Evolutionary conservation across 64 coral and sea anemone genomes (phyloP), one percentile per base, ranked within the genome.

Genomic region (Stichodactyla helianthus): DNA sequence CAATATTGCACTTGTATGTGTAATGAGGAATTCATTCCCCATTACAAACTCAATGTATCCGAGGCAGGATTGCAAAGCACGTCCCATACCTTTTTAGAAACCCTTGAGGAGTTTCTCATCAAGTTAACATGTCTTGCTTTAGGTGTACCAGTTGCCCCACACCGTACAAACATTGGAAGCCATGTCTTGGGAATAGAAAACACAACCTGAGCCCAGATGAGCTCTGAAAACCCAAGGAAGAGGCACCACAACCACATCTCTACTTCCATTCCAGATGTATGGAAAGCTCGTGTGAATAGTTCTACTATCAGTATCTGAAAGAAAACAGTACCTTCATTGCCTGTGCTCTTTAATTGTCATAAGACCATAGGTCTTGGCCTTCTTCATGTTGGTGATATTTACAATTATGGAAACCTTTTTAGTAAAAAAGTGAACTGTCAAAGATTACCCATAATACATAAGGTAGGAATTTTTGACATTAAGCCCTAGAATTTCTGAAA

Each of bases 211-310:
- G 88, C 94, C 94, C 94, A 97, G 65, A 97, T 82, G 6, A 97
- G 88, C 81, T 97, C 94, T 4, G 94, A 97, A 58, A 97, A 93
- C 12, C 94, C 94, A 50, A 97, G 67, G 54, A 97, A 90, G 6
- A 93, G 52, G 53, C 94, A 93, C 94, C 94, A 97, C 28, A 83
- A 90, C 94, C 94, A 96, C 71, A 92, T 91, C 50, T 96, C 82
- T 0, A 28, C 56, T 17, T 93, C 91, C 94, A 96, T 96, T 7
- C 81, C 79, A 52, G 50, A 5, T 60, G 91, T 89, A 87, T 92
- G 90, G 59, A 96, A 96, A 10, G 94, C 94, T n/a, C 84, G 87
- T 23, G 88, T 83, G 77, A 90, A 90, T 27, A 96, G 20, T 59
- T 96, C 22, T 0, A 96, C 94, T 79, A 93, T 93, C 17, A 93